Percentiles rank a stretch among this genome's conserved stretches.
These are phyloP conservation scores for Psittacula cyanocephala DNA, from an alignment of 2,113 vertebrate species.

Conservation along the genomic window DNA sequence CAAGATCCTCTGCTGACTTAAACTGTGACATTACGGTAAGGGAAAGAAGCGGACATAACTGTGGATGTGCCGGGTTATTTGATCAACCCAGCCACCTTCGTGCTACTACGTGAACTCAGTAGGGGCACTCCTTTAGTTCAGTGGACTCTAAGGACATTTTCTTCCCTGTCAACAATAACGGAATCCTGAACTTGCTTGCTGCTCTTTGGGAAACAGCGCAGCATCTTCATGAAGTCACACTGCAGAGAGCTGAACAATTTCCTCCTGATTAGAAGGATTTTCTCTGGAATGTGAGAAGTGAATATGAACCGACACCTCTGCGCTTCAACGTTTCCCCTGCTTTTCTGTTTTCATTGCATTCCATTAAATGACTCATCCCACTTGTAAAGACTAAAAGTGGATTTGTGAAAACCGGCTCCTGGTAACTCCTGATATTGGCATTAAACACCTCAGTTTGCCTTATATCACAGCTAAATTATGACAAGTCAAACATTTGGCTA, in stretches of 20 bases:
- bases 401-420: neutral
- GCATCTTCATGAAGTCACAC: neutral
- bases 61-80: neutral
- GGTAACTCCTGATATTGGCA: neutral
- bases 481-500: slow-evolving; percentile 25
- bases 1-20: accelerated
- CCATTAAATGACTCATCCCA: neutral
- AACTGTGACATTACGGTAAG: neutral
- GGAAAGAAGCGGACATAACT: neutral
- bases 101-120: neutral
- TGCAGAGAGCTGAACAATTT: neutral
- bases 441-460: neutral
- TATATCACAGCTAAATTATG: neutral
- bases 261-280: neutral
- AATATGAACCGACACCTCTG: neutral
- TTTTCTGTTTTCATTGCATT: neutral
- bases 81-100: neutral
- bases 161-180: neutral
- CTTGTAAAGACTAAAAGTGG: neutral
- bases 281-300: neutral
- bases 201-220: neutral
- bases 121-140: neutral
- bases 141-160: neutral
- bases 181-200: neutral
- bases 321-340: neutral